Percentiles rank a stretch among this genome's conserved stretches.
Conservation (phyloP, 1,140 invertebrate species). For the Cotesia typhae region DNA sequence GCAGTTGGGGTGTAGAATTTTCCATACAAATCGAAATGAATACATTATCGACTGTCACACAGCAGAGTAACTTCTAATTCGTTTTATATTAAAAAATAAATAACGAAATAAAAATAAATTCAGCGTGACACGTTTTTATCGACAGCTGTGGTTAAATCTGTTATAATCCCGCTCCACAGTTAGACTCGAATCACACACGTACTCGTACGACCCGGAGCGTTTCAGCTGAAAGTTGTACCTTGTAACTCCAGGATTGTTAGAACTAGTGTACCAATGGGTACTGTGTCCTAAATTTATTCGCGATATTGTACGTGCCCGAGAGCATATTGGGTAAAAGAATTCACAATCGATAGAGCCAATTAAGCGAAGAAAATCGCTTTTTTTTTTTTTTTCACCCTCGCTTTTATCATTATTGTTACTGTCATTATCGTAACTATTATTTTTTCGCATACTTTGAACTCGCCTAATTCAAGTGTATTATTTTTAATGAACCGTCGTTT, state of each 20-base stretch:
- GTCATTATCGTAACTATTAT: no score
- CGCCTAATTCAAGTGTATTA: not conserved
- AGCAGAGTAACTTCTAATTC: no score
- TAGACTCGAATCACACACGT: not conserved
- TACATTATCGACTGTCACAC: no score
- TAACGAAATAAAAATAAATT: not conserved
- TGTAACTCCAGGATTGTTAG: not conserved
- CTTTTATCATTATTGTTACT: no score
- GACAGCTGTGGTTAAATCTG: constrained; percentile 13
- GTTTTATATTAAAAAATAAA: no score
- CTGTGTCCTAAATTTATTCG: not conserved
- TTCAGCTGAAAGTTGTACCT: not conserved
- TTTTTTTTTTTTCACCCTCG: no score
- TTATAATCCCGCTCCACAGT: not conserved
- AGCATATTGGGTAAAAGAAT: not conserved
- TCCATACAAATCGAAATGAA: no score
- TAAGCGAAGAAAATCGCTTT: not conserved
- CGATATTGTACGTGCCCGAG: not conserved
- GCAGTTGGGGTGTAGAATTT: no score
- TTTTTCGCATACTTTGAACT: no score
- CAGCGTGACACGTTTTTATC: not conserved
- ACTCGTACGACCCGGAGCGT: not conserved
- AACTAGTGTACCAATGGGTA: not conserved
- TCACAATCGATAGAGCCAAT: not conserved
- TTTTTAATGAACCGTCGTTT: constrained; percentile 3